Percentiles rank a stretch among this genome's conserved stretches.
Evolutionary conservation across 2,113 vertebrate species (phyloP).

Genomic region (Gnathonemus echidnorhynchus): DNA sequence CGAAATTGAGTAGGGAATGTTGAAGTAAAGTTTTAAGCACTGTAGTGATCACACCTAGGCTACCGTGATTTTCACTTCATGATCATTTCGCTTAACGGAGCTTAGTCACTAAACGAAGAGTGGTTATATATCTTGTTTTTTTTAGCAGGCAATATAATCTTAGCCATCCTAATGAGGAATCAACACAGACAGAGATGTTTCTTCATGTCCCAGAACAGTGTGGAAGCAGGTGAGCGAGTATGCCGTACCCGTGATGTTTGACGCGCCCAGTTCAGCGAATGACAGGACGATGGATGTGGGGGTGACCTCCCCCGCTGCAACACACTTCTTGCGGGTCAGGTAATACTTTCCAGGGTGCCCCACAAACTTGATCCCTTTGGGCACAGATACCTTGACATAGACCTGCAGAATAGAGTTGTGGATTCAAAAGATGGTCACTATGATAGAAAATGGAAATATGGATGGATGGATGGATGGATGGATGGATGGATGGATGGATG

Average conservation of each 20-base stretch:
- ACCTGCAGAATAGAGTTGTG: constrained; percentile 56
- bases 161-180: background rate
- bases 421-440: background rate
- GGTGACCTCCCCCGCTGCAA: constrained; percentile 72
- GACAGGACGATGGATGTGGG: constrained; percentile 76
- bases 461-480: background rate
- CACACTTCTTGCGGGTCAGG: constrained; percentile 79
- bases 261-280: constrained; percentile 73
- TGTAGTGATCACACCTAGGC: background rate
- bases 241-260: constrained; percentile 75
- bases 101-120: background rate
- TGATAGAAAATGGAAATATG: background rate
- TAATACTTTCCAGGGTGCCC: constrained; percentile 81
- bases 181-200: background rate
- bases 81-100: background rate
- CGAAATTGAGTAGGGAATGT: background rate
- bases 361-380: constrained; percentile 81
- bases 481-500: background rate
- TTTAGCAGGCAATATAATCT: background rate
- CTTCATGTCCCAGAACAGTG: background rate
- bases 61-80: background rate
- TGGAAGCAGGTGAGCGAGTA: background rate
- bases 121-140: background rate
- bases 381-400: constrained; percentile 77
- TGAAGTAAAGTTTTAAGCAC: background rate